Evolutionary conservation across 2,797 vertebrate species (phyloP), one percentile per base, ranked within the genome.

Genomic region (Scomberomorus guttatus): DNA sequence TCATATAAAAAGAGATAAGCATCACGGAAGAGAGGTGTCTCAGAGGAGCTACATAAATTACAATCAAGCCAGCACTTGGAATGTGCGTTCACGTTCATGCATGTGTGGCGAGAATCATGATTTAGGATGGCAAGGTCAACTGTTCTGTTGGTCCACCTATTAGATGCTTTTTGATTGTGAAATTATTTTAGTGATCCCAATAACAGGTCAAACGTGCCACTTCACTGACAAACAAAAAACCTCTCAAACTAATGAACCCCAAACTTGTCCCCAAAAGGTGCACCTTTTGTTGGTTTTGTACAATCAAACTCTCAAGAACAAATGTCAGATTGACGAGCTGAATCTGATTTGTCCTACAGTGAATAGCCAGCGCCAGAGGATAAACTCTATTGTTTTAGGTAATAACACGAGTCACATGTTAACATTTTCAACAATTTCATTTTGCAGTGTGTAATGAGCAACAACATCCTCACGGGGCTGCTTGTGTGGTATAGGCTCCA

Each of bases 1-100:
- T 75, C 64, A 79, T 51, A 59, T 20, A 67, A 74, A 82, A 89
- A 42, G 65, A 57, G 72, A 79, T 71, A 24, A 73, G 17, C 60
- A 60, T 57, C 59, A n/a, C 22, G 56, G 51, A 37, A 25, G 74
- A 62, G 20, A 39, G 24, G 20, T 39, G 60, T 77, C 60, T 86
- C 69, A 7, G 50, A 73, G 50, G 77, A 63, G 46, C 57, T 29
- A 42, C 48, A 84, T 79, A 62, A 66, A 56, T 60, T 2, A 50
- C 56, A 62, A 77, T 78, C 42, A 42, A 1, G 52, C 32, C 11
- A 50, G 44, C 27, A 56, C 18, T 50, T 59, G 55, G 22, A 63
- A 34, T 70, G 60, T 51, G 37, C 69, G 39, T 74, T 75, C 29
- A 51, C 5, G 6, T 39, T 29, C 6, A 25, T 34, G 29, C 6